phyloP scores from a whole-genome alignment of 2,113 vertebrate genomes.

The Heliornis fulica region DNA sequence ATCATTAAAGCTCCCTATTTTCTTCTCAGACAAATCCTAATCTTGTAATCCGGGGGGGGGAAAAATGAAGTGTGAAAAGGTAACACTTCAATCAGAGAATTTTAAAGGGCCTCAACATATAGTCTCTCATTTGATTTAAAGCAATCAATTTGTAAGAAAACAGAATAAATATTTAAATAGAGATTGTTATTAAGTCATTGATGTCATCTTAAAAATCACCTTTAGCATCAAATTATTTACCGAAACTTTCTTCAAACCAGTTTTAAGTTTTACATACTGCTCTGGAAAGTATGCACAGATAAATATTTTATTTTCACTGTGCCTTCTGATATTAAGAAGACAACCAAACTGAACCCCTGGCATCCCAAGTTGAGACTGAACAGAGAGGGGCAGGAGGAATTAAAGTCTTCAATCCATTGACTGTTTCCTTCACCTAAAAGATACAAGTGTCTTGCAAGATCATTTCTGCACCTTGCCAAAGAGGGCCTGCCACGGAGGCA shows the following conservation, averaged over 20 bases:
- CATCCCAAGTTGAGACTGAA: neutral
- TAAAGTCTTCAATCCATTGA: neutral
- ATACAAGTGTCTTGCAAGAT: neutral
- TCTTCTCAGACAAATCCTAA: conserved; percentile 42
- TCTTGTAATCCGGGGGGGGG: neutral
- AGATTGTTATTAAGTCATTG: neutral
- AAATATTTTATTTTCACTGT: neutral
- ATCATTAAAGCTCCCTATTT: conserved; percentile 46
- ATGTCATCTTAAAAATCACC: neutral
- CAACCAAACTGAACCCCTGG: neutral
- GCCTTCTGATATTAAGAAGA: neutral
- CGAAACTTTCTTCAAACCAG: neutral
- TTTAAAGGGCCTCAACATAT: neutral
- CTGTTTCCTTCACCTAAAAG: neutral
- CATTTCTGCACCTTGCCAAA: neutral
- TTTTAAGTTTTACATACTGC: neutral
- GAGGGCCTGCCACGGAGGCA: neutral
- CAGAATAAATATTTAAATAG: neutral
- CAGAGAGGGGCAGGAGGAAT: neutral
- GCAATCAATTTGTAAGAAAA: neutral
- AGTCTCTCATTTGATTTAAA: neutral
- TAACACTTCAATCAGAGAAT: neutral
- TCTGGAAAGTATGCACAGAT: neutral
- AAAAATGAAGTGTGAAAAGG: neutral
- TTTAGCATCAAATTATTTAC: neutral